Conservation (phyloP, 2,113 vertebrate species). For the Castor canadensis region DNA sequence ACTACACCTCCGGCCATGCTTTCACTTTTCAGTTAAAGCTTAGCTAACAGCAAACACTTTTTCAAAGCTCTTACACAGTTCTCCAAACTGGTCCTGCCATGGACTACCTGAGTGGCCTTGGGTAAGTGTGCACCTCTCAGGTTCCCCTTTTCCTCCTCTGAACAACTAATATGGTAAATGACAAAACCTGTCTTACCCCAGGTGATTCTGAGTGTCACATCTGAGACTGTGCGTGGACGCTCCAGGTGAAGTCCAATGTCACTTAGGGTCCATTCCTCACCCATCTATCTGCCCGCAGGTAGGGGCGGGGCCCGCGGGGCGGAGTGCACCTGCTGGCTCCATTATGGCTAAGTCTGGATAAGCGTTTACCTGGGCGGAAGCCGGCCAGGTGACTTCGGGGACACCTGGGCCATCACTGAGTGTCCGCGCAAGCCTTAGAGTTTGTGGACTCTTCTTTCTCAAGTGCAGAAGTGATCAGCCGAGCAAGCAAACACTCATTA, state of each 20-base stretch:
- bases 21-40: not conserved
- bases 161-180: not conserved
- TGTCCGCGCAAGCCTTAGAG: not conserved
- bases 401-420: not conserved
- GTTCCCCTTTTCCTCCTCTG: not conserved
- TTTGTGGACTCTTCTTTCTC: not conserved
- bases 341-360: not conserved
- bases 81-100: not conserved
- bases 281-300: not conserved
- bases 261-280: too few relatives aligned
- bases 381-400: not conserved
- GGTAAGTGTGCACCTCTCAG: not conserved
- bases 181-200: not conserved
- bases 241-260: not conserved
- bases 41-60: not conserved
- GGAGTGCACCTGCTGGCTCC: not conserved
- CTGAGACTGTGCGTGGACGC: not conserved
- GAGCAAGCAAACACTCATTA: not conserved
- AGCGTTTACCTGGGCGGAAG: not conserved
- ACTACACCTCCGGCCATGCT: too few relatives aligned
- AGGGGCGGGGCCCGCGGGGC: not conserved
- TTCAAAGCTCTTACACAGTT: not conserved
- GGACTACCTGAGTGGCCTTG: not conserved
- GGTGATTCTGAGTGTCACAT: conserved; percentile 1
- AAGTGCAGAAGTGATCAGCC: not conserved